Evolutionary conservation across 2,113 vertebrate species (phyloP), one percentile per base, ranked within the genome.

Genomic region (Hypomesus transpacificus): DNA sequence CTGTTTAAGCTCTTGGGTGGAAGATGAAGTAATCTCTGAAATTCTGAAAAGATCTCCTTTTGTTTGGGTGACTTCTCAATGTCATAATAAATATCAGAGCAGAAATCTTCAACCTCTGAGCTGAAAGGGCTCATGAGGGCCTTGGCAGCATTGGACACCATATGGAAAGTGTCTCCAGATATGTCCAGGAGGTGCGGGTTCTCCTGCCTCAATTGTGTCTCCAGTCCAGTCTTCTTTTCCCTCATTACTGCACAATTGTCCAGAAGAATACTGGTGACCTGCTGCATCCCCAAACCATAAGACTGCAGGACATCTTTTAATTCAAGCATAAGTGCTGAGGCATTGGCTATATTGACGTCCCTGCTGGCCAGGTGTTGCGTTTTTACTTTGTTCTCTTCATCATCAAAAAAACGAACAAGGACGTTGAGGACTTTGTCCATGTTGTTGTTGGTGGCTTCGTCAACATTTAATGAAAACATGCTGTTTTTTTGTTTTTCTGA

Each of bases 11-110:
- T 63, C 69, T 71, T 71, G 14, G n/a, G 39, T 6, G 39, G 14
- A 17, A 62, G 4, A 52, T 71, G 69, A 14, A 63, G 50, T 13
- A 71, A 22, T 24, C 24, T 24, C 24, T 24, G 24, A 24, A 24
- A 24, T 24, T 24, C 24, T 24, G 24, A 24, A 24, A 24, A 24
- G 24, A 24, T 24, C 24, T 24, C 24, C 24, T 24, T 24, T 24
- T 24, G 24, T 24, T 24, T 24, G 1, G 24, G 28, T 63, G 20
- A 54, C 52, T 54, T 54, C 11, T 54, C 17, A 54, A 65, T 73
- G 61, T 74, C 63, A 68, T 74, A 67, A 66, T 59, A 74, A 16
- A 74, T 16, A 68, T 74, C 72, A 51, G 72, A 74, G 56, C 72
- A 68, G 18, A 73, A 66, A 20, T 73, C 17, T 39, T 66, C 52